These are phyloP conservation scores for Lagorchestes hirsutus DNA, from an alignment of 2,797 vertebrate species.

Conservation along the genomic window DNA sequence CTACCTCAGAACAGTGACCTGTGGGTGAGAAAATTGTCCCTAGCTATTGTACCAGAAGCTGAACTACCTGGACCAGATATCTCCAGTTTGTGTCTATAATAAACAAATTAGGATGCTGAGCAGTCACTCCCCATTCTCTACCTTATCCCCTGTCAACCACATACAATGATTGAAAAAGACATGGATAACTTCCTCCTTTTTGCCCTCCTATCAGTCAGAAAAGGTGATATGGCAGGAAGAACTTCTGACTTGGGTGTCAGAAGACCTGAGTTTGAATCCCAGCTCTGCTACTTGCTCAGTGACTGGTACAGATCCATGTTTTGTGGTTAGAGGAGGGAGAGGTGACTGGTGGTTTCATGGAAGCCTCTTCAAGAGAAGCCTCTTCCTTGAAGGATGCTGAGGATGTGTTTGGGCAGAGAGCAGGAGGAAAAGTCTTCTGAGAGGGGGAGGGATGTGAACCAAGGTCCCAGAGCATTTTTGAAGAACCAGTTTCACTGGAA, in stretches of 20 bases:
- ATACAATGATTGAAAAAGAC: no score
- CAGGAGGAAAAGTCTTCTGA: background rate
- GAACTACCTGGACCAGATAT: background rate
- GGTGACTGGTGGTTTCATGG: background rate
- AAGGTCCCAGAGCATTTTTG: background rate
- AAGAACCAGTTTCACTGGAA: background rate
- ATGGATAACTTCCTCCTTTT: background rate
- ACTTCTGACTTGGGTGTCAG: background rate
- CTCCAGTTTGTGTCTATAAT: background rate
- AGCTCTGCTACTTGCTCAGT: background rate
- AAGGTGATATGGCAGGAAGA: background rate
- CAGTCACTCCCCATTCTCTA: no score
- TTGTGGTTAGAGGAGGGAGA: background rate
- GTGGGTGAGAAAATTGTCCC: background rate
- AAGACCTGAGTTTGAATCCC: background rate
- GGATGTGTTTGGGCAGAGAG: background rate
- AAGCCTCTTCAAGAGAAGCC: background rate
- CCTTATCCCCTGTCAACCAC: background rate
- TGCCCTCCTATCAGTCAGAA: background rate
- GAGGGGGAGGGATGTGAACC: background rate
- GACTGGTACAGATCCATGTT: background rate
- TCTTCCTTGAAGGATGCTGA: background rate
- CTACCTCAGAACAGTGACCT: background rate
- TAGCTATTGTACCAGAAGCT: background rate
- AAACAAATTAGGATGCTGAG: background rate